Evolutionary conservation across 1,140 invertebrate genomes (phyloP), one percentile per base, ranked within the genome.

Genomic region (Halictus rubicundus): DNA sequence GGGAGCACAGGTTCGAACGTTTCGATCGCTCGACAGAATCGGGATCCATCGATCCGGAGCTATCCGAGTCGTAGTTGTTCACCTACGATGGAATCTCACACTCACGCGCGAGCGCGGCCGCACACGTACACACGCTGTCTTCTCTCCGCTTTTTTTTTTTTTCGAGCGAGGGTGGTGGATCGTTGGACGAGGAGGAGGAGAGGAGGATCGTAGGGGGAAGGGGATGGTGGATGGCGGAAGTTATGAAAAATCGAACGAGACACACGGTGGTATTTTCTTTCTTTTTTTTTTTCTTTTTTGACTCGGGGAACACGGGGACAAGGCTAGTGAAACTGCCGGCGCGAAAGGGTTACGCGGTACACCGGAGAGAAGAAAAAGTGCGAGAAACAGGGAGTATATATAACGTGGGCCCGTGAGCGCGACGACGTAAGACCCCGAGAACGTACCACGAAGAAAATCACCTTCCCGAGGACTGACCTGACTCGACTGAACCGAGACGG

Each of bases 381-480:
- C 63, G 68, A 71, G 64, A 49, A 59, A n/a, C 52, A 63, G 69
- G 46, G 69, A 42, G 69, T 61, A 19, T 14, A n/a, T n/a, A 39
- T 60, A 74, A 79, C 70, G 70, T 79, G 78, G 70, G 70, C 71
- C 71, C 78, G 78, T 57, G 19, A 75, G 49, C 82, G 71, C 77
- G 71, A 65, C 80, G 70, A 85, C 81, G 70, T 71, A 76, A 71
- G 73, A 78, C 81, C 81, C 74, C 68, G 54, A 57, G 61, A 87
- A 78, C 80, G 68, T 71, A 83, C 78, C 64, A 83, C 80, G 83
- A 82, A 82, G 75, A 79, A 68, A 88, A 87, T 86, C 87, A 89
- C 89, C 88, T 92, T 90, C 88, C 82, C 88, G 88, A 89, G 88
- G 90, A 90, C 87, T 89, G 91, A 90, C 90, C 90, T 92, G 90